Conservation (phyloP, 2,113 vertebrate species). For the Bettongia penicillata region DNA sequence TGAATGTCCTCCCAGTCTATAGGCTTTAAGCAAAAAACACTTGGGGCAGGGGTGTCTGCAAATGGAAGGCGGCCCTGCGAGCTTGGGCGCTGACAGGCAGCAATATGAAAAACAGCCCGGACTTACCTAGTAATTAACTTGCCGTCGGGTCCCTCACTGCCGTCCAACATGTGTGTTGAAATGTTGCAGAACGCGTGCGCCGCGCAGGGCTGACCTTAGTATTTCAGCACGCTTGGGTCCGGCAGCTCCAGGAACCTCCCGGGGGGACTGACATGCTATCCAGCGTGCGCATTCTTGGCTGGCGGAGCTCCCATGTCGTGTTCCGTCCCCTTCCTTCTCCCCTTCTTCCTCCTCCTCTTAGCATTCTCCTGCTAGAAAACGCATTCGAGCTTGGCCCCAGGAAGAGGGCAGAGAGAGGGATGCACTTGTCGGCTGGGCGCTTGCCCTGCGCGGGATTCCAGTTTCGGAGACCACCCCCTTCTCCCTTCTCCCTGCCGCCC, state of each 20-base stretch:
- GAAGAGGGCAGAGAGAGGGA: neutral
- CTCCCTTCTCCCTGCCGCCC: neutral
- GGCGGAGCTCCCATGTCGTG: conserved; percentile 53
- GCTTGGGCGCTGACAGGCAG: accelerated
- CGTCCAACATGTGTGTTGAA: neutral
- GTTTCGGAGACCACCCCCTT: conserved; percentile 59
- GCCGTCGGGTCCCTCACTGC: conserved; percentile 38
- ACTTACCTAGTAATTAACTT: conserved; percentile 38
- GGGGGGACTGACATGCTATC: conserved; percentile 60
- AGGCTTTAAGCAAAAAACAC: neutral
- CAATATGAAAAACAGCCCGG: accelerated
- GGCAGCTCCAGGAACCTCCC: conserved; percentile 25
- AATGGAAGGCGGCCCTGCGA: neutral
- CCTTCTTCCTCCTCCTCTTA: conserved; percentile 59
- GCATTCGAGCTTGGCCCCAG: conserved; percentile 60
- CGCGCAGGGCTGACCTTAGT: neutral
- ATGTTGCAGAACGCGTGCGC: neutral
- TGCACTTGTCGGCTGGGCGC: conserved; percentile 80
- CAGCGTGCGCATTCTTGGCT: conserved; percentile 7
- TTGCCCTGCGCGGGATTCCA: conserved; percentile 58
- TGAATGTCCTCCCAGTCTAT: neutral
- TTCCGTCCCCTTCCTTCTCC: neutral
- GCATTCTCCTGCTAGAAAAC: conserved; percentile 51
- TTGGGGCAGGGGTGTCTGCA: neutral
- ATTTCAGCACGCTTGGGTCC: conserved; percentile 22